Evolutionary conservation across 2,888 invertebrate genomes (phyloP).

Genomic region (Napeogenes inachia): DNA sequence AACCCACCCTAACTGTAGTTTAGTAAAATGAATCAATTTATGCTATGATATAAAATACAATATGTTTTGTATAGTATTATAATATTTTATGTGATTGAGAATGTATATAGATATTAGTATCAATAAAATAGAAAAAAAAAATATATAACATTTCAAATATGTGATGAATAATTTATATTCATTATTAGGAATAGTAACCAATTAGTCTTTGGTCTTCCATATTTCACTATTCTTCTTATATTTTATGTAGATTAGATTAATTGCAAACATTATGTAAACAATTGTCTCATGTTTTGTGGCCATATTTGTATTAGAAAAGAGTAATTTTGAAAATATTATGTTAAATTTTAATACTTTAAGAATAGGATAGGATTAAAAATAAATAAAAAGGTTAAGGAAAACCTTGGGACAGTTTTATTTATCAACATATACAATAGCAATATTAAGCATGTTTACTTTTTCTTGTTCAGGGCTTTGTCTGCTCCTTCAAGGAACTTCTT

Average conservation of each 20-base stretch:
- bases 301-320: slow-evolving; percentile 6
- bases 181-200: not conserved
- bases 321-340: not conserved
- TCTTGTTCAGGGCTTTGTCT: slow-evolving; percentile 85
- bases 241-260: not conserved
- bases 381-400: slow-evolving; percentile 18
- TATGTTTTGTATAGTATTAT: slow-evolving; percentile 24
- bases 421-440: slow-evolving; percentile 16
- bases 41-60: slow-evolving; percentile 19
- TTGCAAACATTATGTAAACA: too few species aligned
- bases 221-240: not conserved
- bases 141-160: not conserved
- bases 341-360: slow-evolving; percentile 1
- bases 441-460: slow-evolving; percentile 51
- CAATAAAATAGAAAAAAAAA: not conserved
- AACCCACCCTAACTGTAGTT: slow-evolving; percentile 68
- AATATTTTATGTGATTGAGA: slow-evolving; percentile 15
- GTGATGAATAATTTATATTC: not conserved
- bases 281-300: slow-evolving; percentile 1
- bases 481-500: slow-evolving; percentile 85
- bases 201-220: slow-evolving; percentile 7
- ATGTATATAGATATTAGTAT: slow-evolving; percentile 7
- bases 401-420: slow-evolving; percentile 25
- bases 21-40: slow-evolving; percentile 38
- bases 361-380: slow-evolving; percentile 9